A percentile compares a stretch with the other conserved stretches of the same genome.
These are phyloP conservation scores for Cerceris rybyensis DNA, from an alignment of 2,888 invertebrate genomes.

Conservation along the genomic window DNA sequence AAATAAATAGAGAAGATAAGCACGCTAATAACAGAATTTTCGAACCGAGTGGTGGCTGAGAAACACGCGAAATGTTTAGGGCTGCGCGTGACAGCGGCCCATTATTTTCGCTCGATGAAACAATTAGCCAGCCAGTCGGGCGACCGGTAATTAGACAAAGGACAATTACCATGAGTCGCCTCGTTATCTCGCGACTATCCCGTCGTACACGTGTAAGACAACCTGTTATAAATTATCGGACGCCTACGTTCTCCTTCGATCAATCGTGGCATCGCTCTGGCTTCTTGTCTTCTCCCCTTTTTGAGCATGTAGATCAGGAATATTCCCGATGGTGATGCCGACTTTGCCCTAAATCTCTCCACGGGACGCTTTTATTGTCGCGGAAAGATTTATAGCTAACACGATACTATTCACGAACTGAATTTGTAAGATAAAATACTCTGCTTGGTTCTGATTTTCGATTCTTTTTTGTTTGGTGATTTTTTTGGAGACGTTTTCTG, in stretches of 20 bases:
- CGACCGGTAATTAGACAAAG: slow-evolving; percentile 67
- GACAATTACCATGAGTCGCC: slow-evolving; percentile 64
- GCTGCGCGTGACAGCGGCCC: slow-evolving; percentile 68
- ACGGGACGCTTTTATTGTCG: background rate
- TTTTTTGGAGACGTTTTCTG: background rate
- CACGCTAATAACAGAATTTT: background rate
- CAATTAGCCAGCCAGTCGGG: slow-evolving; percentile 68
- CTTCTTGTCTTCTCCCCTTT: too few species aligned
- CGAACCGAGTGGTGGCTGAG: slow-evolving; percentile 18
- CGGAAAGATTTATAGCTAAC: background rate
- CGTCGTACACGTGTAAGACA: slow-evolving; percentile 64
- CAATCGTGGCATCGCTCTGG: slow-evolving; percentile 48
- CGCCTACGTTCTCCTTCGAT: slow-evolving; percentile 35
- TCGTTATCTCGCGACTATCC: slow-evolving; percentile 59
- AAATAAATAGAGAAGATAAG: background rate
- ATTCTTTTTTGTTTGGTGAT: background rate
- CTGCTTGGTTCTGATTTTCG: too few species aligned
- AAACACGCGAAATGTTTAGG: slow-evolving; percentile 45
- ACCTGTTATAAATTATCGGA: slow-evolving; percentile 61
- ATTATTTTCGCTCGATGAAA: slow-evolving; percentile 74
- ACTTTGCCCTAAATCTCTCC: background rate
- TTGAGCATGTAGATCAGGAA: too few species aligned
- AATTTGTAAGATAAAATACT: background rate
- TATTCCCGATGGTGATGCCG: too few species aligned
- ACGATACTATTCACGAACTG: background rate